These are phyloP conservation scores for Matsumyia berberina DNA, from an alignment of 2,888 invertebrate genomes.

Conservation along the genomic window DNA sequence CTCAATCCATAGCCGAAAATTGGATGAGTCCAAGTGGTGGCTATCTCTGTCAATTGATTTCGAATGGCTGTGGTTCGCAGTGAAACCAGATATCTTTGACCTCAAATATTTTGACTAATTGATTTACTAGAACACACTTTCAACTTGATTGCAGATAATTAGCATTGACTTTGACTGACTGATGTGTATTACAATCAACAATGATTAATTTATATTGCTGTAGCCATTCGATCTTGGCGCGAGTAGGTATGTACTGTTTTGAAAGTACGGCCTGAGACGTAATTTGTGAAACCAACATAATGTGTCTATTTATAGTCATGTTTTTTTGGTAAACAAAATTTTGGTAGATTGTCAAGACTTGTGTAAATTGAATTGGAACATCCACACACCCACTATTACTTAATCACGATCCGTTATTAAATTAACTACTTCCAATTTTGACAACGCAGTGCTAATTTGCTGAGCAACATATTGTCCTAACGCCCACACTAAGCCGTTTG, in stretches of 20 bases:
- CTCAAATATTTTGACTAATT: conserved; percentile 7
- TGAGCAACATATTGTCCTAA: conserved; percentile 11
- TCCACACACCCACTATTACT: background rate
- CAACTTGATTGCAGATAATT: background rate
- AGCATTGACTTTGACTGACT: background rate
- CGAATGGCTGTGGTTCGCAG: conserved; percentile 15
- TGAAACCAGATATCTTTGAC: conserved; percentile 11
- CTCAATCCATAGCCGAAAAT: background rate
- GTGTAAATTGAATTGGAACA: conserved; percentile 8
- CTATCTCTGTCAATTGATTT: background rate
- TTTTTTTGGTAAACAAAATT: background rate
- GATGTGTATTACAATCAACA: background rate
- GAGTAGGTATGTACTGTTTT: background rate
- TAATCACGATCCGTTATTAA: conserved; percentile 13
- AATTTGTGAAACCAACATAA: background rate
- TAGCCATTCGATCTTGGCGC: background rate
- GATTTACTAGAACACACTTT: conserved; percentile 1
- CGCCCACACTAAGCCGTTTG: conserved; percentile 16
- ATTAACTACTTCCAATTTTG: conserved; percentile 17
- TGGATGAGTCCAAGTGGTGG: background rate
- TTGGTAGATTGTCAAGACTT: background rate
- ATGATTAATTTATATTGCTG: conserved; percentile 3
- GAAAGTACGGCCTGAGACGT: background rate
- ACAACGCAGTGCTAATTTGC: conserved; percentile 8
- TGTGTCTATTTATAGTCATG: background rate